Percentiles rank a stretch among this genome's conserved stretches.
phyloP scores from a whole-genome alignment of 2,888 invertebrate genomes.

The Caenorhabditis uteleia region DNA sequence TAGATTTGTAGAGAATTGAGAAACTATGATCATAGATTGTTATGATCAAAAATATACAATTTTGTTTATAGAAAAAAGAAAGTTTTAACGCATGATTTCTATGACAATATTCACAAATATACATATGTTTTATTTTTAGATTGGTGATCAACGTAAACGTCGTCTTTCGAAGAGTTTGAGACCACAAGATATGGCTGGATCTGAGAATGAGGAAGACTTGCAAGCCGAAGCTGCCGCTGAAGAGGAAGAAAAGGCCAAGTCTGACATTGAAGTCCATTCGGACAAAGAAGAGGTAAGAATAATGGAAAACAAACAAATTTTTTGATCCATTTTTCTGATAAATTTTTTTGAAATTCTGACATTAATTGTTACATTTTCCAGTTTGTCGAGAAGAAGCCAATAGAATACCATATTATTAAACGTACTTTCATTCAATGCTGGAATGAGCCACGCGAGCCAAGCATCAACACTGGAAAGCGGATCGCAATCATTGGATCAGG shows the following conservation, averaged over 20 bases:
- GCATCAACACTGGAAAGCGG: conserved; percentile 80
- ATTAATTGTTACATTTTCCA: too few species aligned
- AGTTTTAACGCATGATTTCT: too few species aligned
- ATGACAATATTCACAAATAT: not conserved
- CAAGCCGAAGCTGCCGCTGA: conserved; percentile 44
- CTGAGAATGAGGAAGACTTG: conserved; percentile 64
- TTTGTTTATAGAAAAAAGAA: too few species aligned
- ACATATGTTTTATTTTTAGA: conserved; percentile 22
- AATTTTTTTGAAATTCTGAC: too few species aligned
- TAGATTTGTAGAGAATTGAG: conserved; percentile 33
- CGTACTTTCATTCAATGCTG: conserved; percentile 90
- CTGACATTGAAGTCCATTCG: conserved; percentile 73
- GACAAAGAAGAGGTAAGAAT: conserved; percentile 72
- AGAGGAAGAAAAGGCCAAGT: conserved; percentile 45
- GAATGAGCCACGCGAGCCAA: conserved; percentile 83
- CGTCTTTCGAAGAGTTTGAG: conserved; percentile 62
- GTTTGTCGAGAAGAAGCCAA: conserved; percentile 93
- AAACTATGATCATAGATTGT: conserved; percentile 29
- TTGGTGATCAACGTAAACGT: conserved; percentile 50
- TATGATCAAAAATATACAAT: not conserved
- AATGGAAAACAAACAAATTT: not conserved
- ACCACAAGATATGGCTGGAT: conserved; percentile 63
- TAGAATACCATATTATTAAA: conserved; percentile 98
- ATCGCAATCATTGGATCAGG: conserved; percentile 93
- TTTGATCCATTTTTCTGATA: too few species aligned